Percentiles rank a stretch among this genome's conserved stretches.
Conservation (phyloP, 2,113 vertebrate genomes). For the Salminus brasiliensis region DNA sequence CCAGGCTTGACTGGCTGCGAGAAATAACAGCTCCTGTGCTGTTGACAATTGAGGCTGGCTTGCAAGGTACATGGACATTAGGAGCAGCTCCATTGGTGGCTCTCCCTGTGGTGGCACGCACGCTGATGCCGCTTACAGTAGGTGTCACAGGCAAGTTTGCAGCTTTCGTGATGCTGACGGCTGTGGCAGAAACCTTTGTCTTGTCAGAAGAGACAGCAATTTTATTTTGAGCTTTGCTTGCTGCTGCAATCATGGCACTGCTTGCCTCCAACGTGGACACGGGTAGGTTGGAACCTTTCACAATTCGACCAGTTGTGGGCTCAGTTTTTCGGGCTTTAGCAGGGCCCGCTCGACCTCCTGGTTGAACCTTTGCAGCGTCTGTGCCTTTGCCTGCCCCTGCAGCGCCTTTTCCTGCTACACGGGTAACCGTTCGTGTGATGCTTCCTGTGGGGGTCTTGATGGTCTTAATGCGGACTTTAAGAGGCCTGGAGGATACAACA, state of each 20-base stretch:
- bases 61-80: constrained; percentile 60
- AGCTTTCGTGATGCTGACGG: constrained; percentile 67
- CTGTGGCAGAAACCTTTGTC: constrained; percentile 65
- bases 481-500: constrained; percentile 67
- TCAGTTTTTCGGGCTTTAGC: constrained; percentile 54
- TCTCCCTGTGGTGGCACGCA: constrained; percentile 75
- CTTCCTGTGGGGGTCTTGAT: constrained; percentile 88
- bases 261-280: constrained; percentile 88
- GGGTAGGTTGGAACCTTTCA: constrained; percentile 81
- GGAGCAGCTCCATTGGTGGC: constrained; percentile 62
- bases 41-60: constrained; percentile 74
- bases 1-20: constrained; percentile 90
- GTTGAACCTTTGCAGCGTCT: constrained; percentile 60
- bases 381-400: constrained; percentile 53
- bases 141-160: constrained; percentile 68
- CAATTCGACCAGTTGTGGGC: constrained; percentile 73
- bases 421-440: constrained; percentile 86
- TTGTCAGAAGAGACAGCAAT: constrained; percentile 50
- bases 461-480: constrained; percentile 96
- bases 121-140: constrained; percentile 50
- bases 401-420: constrained; percentile 74
- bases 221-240: constrained; percentile 83
- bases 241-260: constrained; percentile 88
- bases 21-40: constrained; percentile 87
- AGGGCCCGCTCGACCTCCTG: constrained; percentile 47